phyloP scores from a whole-genome alignment of 53 echinoderm and acorn worm species.

The Echinometra lucunter region DNA sequence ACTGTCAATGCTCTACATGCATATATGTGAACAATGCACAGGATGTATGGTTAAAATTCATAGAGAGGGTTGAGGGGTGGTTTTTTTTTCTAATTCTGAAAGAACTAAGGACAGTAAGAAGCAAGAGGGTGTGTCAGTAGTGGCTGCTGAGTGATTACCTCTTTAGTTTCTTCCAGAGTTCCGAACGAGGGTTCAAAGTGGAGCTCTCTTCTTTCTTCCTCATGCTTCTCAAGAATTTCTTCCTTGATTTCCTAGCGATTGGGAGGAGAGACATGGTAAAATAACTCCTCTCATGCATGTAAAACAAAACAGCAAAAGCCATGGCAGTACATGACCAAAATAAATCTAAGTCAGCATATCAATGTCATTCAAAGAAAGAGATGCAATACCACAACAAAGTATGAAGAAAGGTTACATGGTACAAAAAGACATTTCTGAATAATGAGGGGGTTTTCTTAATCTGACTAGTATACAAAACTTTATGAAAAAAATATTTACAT shows the following conservation, averaged over 20 bases:
- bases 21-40: background rate
- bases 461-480: background rate
- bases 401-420: constrained; percentile 1
- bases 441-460: background rate
- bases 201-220: constrained; percentile 86
- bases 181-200: constrained; percentile 83
- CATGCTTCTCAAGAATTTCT: constrained; percentile 91
- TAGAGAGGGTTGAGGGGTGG: background rate
- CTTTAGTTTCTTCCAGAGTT: constrained; percentile 79
- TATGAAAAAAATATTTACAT: background rate
- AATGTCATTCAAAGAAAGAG: background rate
- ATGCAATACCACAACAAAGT: background rate
- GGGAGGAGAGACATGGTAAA: constrained; percentile 30
- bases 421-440: background rate
- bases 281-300: constrained; percentile 42
- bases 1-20: background rate
- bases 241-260: constrained; percentile 85
- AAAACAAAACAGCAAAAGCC: background rate
- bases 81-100: background rate
- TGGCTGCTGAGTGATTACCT: constrained; percentile 65
- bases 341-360: background rate
- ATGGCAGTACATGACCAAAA: background rate
- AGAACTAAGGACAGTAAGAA: background rate
- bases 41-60: background rate
- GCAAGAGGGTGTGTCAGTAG: background rate